phyloP scores from a whole-genome alignment of 2,113 vertebrate genomes.

The Malurus cyaneus region DNA sequence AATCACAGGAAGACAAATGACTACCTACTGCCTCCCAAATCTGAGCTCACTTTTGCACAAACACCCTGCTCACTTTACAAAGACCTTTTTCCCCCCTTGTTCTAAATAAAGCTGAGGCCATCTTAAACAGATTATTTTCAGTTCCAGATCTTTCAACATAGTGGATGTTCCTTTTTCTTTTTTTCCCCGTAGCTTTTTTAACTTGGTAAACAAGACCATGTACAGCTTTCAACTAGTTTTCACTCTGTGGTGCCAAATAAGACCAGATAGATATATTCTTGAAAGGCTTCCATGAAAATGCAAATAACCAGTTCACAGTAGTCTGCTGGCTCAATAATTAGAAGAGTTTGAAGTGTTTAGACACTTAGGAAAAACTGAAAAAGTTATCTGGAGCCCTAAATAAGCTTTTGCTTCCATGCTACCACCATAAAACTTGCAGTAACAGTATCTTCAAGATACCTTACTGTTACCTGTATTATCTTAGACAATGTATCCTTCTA shows the following conservation, averaged over 20 bases:
- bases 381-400: background rate
- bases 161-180: background rate
- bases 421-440: background rate
- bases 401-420: background rate
- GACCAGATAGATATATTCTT: slow-evolving; percentile 29
- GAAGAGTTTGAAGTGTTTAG: background rate
- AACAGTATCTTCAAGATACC: background rate
- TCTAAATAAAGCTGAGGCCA: slow-evolving; percentile 1
- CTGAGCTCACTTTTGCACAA: background rate
- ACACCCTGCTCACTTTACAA: background rate
- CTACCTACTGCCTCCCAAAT: background rate
- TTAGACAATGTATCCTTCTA: background rate
- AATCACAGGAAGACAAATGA: background rate
- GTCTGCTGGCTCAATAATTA: slow-evolving; percentile 14
- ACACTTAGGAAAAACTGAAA: background rate
- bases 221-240: slow-evolving; percentile 35
- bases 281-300: slow-evolving; percentile 43
- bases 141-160: background rate
- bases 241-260: slow-evolving; percentile 17
- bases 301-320: slow-evolving; percentile 32
- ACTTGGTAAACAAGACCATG: slow-evolving; percentile 5
- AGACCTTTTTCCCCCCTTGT: background rate
- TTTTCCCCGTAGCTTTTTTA: background rate
- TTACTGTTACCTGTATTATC: background rate
- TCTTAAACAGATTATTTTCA: background rate